Percentiles rank a stretch among this genome's conserved stretches.
phyloP scores from a whole-genome alignment of 2,113 vertebrate genomes.

The Actinemys pallida region DNA sequence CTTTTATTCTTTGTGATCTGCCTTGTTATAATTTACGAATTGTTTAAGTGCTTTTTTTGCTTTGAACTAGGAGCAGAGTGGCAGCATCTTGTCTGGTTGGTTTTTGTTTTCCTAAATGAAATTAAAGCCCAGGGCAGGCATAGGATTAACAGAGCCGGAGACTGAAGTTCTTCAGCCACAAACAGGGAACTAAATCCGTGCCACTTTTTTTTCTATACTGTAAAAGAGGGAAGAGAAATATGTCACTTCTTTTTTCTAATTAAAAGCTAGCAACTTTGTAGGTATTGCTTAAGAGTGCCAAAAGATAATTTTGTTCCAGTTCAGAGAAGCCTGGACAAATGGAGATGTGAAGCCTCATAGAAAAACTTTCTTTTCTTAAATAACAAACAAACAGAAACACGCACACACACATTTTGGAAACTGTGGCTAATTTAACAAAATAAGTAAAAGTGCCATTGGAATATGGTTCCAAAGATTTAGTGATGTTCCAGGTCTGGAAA shows the following conservation, averaged over 20 bases:
- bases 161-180: background rate
- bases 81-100: constrained; percentile 27
- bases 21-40: constrained; percentile 64
- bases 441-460: background rate
- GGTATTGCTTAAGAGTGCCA: background rate
- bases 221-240: background rate
- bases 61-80: constrained; percentile 71
- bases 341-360: background rate
- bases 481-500: background rate
- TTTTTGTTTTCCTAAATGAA: constrained; percentile 32
- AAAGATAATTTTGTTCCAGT: background rate
- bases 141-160: background rate
- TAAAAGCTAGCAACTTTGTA: background rate
- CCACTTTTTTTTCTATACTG: background rate
- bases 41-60: constrained; percentile 65
- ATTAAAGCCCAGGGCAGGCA: background rate
- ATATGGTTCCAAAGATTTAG: background rate
- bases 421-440: background rate
- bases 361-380: background rate
- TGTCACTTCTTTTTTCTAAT: background rate
- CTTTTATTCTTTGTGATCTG: constrained; percentile 72
- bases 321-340: background rate
- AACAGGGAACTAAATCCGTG: background rate
- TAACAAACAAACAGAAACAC: rapidly evolving
- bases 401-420: background rate